Percentiles rank a stretch among this genome's conserved stretches.
These are phyloP conservation scores for Sminthurides aquaticus DNA, from an alignment of 2,888 invertebrate genomes.

Conservation along the genomic window DNA sequence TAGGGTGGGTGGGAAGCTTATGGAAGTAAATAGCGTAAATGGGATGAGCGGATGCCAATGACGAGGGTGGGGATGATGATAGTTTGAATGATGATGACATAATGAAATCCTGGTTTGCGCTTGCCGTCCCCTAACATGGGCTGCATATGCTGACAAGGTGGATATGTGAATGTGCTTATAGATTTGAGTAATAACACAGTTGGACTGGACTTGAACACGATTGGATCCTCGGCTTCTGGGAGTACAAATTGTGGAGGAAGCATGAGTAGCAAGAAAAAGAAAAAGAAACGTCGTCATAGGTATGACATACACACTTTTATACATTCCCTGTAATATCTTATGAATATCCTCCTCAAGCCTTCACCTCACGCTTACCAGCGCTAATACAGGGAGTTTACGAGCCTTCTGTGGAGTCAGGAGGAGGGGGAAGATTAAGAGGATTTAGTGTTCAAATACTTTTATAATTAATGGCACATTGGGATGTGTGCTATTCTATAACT, in stretches of 20 bases:
- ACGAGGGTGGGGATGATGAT: background rate
- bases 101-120: background rate
- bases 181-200: slow-evolving; percentile 20
- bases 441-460: too few species aligned
- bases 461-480: too few species aligned
- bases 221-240: slow-evolving; percentile 20
- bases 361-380: too few species aligned
- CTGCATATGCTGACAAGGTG: background rate
- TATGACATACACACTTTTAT: background rate
- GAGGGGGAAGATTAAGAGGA: too few species aligned
- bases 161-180: background rate
- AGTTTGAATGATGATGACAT: background rate
- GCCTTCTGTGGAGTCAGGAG: too few species aligned
- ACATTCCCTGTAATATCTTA: too few species aligned
- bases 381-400: too few species aligned
- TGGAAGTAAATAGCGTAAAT: too few species aligned
- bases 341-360: too few species aligned
- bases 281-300: slow-evolving; percentile 91
- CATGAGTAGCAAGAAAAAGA: slow-evolving; percentile 70
- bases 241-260: slow-evolving; percentile 54
- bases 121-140: background rate
- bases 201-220: slow-evolving; percentile 18
- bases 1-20: too few species aligned
- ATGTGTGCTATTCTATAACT: too few species aligned
- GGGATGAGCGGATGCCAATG: background rate